Evolutionary conservation across 2,888 invertebrate species (phyloP), one percentile per base, ranked within the genome.

Genomic region (Cylindroiulus punctatus): DNA sequence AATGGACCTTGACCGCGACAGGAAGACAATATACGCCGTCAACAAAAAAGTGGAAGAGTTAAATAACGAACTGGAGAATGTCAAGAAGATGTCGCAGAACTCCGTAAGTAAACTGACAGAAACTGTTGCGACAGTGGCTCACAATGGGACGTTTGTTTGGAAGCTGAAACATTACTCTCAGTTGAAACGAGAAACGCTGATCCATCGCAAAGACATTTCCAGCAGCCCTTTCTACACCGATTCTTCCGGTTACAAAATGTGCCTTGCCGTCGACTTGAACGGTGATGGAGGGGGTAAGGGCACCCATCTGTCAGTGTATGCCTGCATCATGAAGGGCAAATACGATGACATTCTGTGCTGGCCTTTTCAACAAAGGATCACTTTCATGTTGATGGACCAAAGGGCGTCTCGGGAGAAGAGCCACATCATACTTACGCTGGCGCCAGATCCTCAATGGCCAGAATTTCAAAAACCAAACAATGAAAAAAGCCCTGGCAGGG

Each of bases 331-430:
- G 84, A 84, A 40, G n/a, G 84, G 84, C 1, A 12, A 19, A 4
- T 84, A 40, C n/a, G 84, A 84, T n/a, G 84, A 84, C 40, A 44
- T 84, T 12, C 84, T 84, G 36, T n/a, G 22, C n/a, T 84, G 84
- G 84, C 84, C 84, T 1, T 84, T 84, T 40, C 84, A 40, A 10
- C 84, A 84, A 19, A 84, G n/a, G 30, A n/a, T 84, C 40, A 84
- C 84, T 12, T 40, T 84, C 42, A 12, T 17, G 19, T 17, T 84
- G 32, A 14, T 84, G 40, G 84, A 84, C n/a, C 84, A 84, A 22
- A 10, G 42, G 2, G 42, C 17, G 2, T 19, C 42, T 26, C 14
- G 42, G n/a, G 42, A 40, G 12, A 84, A 84, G 40, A n/a, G 4
- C 17, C 84, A 84, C 40, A 32, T 83, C 32, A 83, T 83, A n/a